These are phyloP conservation scores for Sussaba pulchella DNA, from an alignment of 2,888 invertebrate genomes.

Conservation along the genomic window DNA sequence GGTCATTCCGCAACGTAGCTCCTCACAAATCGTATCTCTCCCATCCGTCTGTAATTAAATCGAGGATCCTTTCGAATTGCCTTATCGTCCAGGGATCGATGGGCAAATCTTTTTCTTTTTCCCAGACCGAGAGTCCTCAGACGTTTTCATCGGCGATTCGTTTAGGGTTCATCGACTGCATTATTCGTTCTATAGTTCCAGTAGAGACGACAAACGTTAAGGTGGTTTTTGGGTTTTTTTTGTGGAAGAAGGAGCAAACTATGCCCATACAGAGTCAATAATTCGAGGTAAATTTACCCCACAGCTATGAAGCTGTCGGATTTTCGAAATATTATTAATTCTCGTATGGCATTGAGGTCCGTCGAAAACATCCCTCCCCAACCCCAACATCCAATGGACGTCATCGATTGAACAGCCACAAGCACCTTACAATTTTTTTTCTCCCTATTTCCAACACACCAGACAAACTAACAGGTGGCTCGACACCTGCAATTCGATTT, in stretches of 20 bases:
- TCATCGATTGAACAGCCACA: too few species aligned
- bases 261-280: too few species aligned
- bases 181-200: background rate
- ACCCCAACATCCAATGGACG: too few species aligned
- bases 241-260: too few species aligned
- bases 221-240: too few species aligned
- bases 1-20: slow-evolving; percentile 21
- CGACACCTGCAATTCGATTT: background rate
- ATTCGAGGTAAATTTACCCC: too few species aligned
- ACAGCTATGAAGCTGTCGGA: too few species aligned
- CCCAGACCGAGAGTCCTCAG: slow-evolving; percentile 13
- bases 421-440: background rate
- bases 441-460: background rate
- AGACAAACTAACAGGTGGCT: background rate
- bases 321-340: too few species aligned
- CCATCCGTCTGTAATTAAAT: slow-evolving; percentile 46
- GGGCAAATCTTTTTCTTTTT: slow-evolving; percentile 33
- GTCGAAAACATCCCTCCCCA: too few species aligned
- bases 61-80: slow-evolving; percentile 33
- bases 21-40: slow-evolving; percentile 29
- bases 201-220: background rate
- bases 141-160: slow-evolving; percentile 1
- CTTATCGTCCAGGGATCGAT: slow-evolving; percentile 16
- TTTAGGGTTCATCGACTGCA: background rate
- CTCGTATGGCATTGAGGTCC: too few species aligned